Base-by-base conservation (phyloP, 2,888 invertebrate species). In the Boloria euphrosyne region DNA sequence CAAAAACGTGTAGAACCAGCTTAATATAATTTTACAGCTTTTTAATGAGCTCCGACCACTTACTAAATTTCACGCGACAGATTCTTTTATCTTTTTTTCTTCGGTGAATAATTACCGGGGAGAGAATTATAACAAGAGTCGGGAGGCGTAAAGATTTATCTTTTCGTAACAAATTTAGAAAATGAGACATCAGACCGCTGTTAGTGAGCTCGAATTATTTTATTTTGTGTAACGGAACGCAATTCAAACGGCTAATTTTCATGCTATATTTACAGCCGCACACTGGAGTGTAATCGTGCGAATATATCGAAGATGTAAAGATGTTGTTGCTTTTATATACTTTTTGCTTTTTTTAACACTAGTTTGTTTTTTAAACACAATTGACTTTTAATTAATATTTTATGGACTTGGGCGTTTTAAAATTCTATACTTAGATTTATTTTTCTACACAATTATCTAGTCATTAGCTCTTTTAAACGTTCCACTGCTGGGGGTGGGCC, bases 121-220 rank as follows among this genome's bases (percentile, higher is more conserved):
- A 81, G 87, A 88, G 83, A 87, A 85, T 88, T 87, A 88, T 89
- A 90, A 90, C 90, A 88, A 90, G 89, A 84, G 78, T 78, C 79
- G 82, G 80, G 86, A 85, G 86, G 86, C 82, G 81, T 73, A 79
- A 81, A 87, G 88, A 91, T 91, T 90, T 91, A 90, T 91, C 89
- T 88, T 87, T 87, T 87, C 87, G 85, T 83, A 88, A 87, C 89
- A 83, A 86, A 91, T 90, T 90, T 91, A 90, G 90, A 90, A 89
- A 90, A 86, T 90, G 90, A 90, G 90, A 89, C 90, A 89, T 90
- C 90, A 89, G 78, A 83, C 79, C 76, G 73, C 78, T 74, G 77
- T 80, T 78, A 77, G 80, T 80, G 79, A 53, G 76, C 78, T 72
- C 73, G 74, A 75, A 77, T 77, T 66, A 75, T 81, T 83, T 74